Conservation (phyloP, 2,797 vertebrate species). For the Arrhamphus sclerolepis region DNA sequence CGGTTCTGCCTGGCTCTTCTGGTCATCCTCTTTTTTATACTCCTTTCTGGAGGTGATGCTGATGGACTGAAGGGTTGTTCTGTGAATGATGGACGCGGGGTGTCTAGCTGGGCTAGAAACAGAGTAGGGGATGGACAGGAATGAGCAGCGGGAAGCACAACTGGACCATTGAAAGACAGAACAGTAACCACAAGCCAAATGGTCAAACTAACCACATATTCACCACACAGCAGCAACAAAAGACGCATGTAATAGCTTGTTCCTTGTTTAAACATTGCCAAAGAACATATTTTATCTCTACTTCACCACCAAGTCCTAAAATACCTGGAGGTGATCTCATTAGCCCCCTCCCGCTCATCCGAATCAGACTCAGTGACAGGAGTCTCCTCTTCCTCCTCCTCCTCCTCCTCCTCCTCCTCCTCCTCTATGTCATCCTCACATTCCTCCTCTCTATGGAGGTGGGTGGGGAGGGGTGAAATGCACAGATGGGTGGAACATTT, state of each 20-base stretch:
- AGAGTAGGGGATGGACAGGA: slow-evolving; percentile 50
- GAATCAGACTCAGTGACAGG: slow-evolving; percentile 77
- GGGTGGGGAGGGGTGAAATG: slow-evolving; percentile 8
- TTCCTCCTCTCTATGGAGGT: slow-evolving; percentile 76
- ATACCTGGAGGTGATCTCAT: slow-evolving; percentile 76
- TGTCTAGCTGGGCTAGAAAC: slow-evolving; percentile 48
- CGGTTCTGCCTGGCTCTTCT: slow-evolving; percentile 24
- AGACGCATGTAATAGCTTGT: neutral
- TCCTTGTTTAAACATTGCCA: too few species aligned
- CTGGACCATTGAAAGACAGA: neutral
- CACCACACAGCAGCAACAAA: slow-evolving; percentile 5
- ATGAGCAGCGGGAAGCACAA: slow-evolving; percentile 33
- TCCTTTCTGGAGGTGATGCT: slow-evolving; percentile 67
- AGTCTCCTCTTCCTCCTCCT: slow-evolving; percentile 67
- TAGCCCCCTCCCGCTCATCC: slow-evolving; percentile 74
- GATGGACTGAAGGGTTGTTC: slow-evolving; percentile 68
- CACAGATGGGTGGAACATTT: slow-evolving; percentile 23
- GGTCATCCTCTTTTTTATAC: slow-evolving; percentile 44
- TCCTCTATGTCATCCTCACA: slow-evolving; percentile 62
- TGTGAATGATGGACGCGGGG: slow-evolving; percentile 49
- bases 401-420: slow-evolving; percentile 48
- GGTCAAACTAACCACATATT: neutral
- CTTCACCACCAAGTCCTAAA: slow-evolving; percentile 48
- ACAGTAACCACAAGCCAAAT: neutral
- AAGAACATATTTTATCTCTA: neutral